These are phyloP conservation scores for Diabrotica virgifera DNA, from an alignment of 1,140 invertebrate genomes.

Conservation along the genomic window DNA sequence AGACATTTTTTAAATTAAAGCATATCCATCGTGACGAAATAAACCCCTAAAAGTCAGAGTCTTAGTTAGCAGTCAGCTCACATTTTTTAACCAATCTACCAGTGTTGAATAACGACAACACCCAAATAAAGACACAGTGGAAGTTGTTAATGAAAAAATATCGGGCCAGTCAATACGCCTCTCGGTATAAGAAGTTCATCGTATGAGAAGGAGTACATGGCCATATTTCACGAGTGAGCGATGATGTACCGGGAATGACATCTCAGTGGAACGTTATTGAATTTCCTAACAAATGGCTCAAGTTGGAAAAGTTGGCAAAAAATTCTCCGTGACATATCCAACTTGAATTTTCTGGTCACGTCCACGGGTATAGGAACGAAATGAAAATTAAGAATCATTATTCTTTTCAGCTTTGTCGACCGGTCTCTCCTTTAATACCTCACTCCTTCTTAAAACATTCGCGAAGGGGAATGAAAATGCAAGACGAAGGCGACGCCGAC, in stretches of 20 bases:
- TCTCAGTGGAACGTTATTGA: conserved; percentile 48
- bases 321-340: conserved; percentile 45
- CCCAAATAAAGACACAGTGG: neutral
- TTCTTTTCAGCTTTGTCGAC: conserved; percentile 49
- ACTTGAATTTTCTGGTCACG: conserved; percentile 46
- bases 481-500: conserved; percentile 31
- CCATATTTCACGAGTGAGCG: conserved; percentile 45
- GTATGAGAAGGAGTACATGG: conserved; percentile 17
- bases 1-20: too few relatives aligned
- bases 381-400: conserved; percentile 52
- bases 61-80: neutral
- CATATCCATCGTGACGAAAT: too few relatives aligned
- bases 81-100: neutral
- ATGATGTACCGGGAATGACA: conserved; percentile 47
- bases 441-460: conserved; percentile 46
- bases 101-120: neutral
- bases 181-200: conserved; percentile 7
- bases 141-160: neutral
- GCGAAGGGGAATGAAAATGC: conserved; percentile 41
- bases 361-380: conserved; percentile 46
- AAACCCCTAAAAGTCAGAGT: too few relatives aligned
- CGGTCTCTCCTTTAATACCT: conserved; percentile 44
- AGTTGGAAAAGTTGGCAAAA: conserved; percentile 44
- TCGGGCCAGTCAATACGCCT: neutral
- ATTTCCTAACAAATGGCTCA: conserved; percentile 48